Base-by-base conservation (phyloP, 2,888 invertebrate species). In the Dryobota labecula region DNA sequence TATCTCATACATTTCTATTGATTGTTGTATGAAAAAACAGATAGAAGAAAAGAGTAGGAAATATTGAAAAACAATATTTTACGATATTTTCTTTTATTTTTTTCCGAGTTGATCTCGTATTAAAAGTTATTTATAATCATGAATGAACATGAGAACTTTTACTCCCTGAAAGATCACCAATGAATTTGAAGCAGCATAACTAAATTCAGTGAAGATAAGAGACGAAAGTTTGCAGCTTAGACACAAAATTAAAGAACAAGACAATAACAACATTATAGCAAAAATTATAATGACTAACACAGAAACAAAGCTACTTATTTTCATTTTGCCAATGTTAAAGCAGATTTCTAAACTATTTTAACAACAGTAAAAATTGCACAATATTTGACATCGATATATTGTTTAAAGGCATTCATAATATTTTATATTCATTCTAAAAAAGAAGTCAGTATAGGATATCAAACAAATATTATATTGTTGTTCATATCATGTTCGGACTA, bases 331-430 rank as follows among this genome's bases (percentile, higher is more conserved):
- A 85, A 77, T 80, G 73, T 73, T 58, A 61, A 71, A 78, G 60
- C 83, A 67, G 24, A 68, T 63, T 69, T 81, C 86, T 84, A 77
- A 73, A 60, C 80, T 84, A 84, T 83, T 77, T 64, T 86, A 90
- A 87, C 84, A 90, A 89, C 85, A 88, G 87, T 85, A 86, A 89
- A 87, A 90, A 89, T 89, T 90, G 88, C 88, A 91, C 86, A 88
- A 75, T 84, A 79, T 88, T 85, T 88, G 83, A 87, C 86, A 88
- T 84, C 80, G 70, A 85, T 88, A 86, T 78, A 70, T 82, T 80
- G 80, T 84, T 84, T 63, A 82, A 86, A 80, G 74, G 58, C 78
- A 80, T 78, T 68, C 71, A 81, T 78, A 77, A 38, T 62, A 73
- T 73, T 70, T 41, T 41, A 75, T 49, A 49, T 63, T 79, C 57